Percentiles rank a stretch among this genome's conserved stretches.
Evolutionary conservation across 35 echinoderm and acorn worm genomes (phyloP).

Genomic region (Eucidaris tribuloides): DNA sequence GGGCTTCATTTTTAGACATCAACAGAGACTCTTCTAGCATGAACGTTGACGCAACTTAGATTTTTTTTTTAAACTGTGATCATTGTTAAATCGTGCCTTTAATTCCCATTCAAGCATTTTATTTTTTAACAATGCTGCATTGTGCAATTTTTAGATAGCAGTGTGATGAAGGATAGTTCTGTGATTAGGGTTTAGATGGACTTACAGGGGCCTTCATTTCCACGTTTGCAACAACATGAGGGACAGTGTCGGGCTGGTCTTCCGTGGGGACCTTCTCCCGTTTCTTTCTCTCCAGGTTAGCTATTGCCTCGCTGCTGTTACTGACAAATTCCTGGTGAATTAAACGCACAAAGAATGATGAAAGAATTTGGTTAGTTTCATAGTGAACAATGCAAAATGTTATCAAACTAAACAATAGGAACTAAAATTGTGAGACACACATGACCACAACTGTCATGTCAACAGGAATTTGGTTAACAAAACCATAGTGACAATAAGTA

Average conservation of each 20-base stretch:
- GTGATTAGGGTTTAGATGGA: not conserved
- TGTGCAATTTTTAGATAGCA: not conserved
- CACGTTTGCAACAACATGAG: not conserved
- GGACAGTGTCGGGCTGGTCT: slow-evolving; percentile 16
- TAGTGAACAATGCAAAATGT: not conserved
- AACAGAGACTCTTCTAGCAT: too few relatives aligned
- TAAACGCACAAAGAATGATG: not conserved
- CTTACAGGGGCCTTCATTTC: not conserved
- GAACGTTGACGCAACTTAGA: too few relatives aligned
- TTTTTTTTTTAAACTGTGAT: too few relatives aligned
- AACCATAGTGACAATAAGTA: too few relatives aligned
- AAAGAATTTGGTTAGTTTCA: too few relatives aligned
- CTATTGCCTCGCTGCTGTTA: slow-evolving; percentile 68
- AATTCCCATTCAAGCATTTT: not conserved
- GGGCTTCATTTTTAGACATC: too few relatives aligned
- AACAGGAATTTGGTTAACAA: not conserved
- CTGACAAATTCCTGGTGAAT: slow-evolving; percentile 79
- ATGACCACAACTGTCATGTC: not conserved
- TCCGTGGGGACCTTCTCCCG: not conserved
- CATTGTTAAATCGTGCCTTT: not conserved
- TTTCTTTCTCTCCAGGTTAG: slow-evolving; percentile 52
- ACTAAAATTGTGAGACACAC: not conserved
- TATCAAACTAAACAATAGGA: not conserved
- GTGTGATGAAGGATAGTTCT: not conserved
- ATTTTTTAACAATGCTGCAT: not conserved